Conservation (phyloP, 2,797 vertebrate species). For the Pipistrellus pipistrellus region DNA sequence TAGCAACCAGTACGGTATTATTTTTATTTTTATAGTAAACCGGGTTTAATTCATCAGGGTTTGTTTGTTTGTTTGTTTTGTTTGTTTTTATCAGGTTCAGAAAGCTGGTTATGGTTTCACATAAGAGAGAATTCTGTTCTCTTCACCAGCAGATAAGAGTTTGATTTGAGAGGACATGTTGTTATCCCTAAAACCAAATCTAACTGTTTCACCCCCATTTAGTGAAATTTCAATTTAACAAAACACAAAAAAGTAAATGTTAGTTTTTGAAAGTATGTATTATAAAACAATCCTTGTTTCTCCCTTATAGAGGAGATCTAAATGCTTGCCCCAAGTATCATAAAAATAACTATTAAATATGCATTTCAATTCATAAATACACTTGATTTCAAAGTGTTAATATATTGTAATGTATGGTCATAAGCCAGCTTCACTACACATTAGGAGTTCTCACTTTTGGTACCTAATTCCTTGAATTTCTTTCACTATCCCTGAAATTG, state of each 20-base stretch:
- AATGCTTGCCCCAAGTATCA: background rate
- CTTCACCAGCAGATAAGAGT: background rate
- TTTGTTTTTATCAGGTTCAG: background rate
- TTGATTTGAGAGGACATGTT: background rate
- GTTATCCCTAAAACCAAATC: background rate
- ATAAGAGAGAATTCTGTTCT: background rate
- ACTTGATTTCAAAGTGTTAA: background rate
- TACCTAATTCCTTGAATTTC: background rate
- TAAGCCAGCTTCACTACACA: background rate
- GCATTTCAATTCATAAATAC: background rate
- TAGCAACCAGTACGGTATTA: background rate
- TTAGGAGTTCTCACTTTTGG: background rate
- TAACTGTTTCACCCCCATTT: background rate
- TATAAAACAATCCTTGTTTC: constrained; percentile 10
- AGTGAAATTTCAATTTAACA: constrained; percentile 41
- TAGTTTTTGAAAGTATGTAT: constrained; percentile 25
- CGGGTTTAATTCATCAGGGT: background rate
- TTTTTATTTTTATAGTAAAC: background rate
- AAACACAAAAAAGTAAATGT: background rate
- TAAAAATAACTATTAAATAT: constrained; percentile 21
- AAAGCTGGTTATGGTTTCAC: background rate
- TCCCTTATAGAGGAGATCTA: constrained; percentile 6
- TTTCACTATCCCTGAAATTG: background rate
- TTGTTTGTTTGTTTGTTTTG: background rate
- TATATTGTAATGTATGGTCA: background rate